Conservation (phyloP, 2,113 vertebrate species). For the Colius striatus region DNA sequence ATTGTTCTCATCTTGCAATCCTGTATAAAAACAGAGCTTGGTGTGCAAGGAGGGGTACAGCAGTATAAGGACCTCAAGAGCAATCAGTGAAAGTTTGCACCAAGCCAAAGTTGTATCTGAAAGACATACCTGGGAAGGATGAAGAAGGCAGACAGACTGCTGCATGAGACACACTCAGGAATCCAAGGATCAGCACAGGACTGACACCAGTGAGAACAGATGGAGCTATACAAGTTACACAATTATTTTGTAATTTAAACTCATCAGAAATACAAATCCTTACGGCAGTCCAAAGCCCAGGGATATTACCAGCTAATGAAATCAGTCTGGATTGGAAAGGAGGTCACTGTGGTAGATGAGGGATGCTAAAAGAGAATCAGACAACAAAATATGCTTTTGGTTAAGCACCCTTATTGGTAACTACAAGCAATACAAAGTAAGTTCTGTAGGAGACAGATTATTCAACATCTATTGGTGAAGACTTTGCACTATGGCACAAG, state of each 20-base stretch:
- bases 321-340: not conserved
- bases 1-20: not conserved
- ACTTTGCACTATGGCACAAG: not conserved
- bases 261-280: not conserved
- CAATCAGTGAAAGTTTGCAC: accelerated
- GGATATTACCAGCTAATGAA: not conserved
- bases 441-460: not conserved
- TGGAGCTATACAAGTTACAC: not conserved
- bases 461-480: not conserved
- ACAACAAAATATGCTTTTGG: not conserved
- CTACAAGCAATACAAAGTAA: not conserved
- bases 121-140: not conserved
- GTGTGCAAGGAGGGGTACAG: not conserved
- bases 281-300: not conserved
- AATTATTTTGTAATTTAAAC: not conserved
- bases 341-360: not conserved
- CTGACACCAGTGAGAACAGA: not conserved
- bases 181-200: not conserved
- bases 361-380: not conserved
- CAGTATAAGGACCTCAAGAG: not conserved
- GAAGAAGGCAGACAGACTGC: not conserved
- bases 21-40: not conserved
- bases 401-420: not conserved
- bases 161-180: not conserved
- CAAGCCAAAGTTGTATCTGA: not conserved